phyloP scores from a whole-genome alignment of 1,140 invertebrate species.

The Rhizoglyphus robini region DNA sequence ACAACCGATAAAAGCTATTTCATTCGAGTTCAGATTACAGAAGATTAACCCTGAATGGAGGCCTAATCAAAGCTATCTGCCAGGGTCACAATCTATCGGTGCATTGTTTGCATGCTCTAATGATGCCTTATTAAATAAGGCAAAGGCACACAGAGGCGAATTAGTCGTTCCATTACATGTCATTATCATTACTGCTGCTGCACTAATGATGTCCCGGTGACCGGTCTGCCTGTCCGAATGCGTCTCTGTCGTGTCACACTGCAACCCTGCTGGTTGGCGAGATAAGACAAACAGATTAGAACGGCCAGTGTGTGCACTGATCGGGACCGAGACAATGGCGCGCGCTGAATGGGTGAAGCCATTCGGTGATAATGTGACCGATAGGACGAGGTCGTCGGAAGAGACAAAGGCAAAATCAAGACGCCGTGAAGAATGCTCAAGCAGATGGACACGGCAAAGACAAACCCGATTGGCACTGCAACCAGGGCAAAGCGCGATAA shows the following conservation, averaged over 20 bases:
- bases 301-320: background rate
- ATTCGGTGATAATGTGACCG: constrained; percentile 8
- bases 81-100: background rate
- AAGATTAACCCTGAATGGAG: constrained; percentile 3
- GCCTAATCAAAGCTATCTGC: background rate
- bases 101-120: constrained; percentile 2
- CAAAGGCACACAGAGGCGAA: background rate
- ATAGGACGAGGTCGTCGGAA: background rate
- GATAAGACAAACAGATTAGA: constrained; percentile 11
- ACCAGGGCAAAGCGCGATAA: too few relatives aligned
- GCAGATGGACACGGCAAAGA: background rate
- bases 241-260: background rate
- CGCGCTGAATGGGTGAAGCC: background rate
- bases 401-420: background rate
- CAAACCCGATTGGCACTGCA: background rate
- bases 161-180: constrained; percentile 15
- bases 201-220: background rate
- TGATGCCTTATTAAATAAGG: constrained; percentile 5
- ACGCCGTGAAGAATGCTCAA: constrained; percentile 5
- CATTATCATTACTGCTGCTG: constrained; percentile 6
- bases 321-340: background rate
- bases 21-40: constrained; percentile 7
- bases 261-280: background rate
- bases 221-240: background rate
- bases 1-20: background rate